Percentiles rank a stretch among this genome's conserved stretches.
Evolutionary conservation across 1,140 invertebrate genomes (phyloP).

Genomic region (Drosophila carrolli): DNA sequence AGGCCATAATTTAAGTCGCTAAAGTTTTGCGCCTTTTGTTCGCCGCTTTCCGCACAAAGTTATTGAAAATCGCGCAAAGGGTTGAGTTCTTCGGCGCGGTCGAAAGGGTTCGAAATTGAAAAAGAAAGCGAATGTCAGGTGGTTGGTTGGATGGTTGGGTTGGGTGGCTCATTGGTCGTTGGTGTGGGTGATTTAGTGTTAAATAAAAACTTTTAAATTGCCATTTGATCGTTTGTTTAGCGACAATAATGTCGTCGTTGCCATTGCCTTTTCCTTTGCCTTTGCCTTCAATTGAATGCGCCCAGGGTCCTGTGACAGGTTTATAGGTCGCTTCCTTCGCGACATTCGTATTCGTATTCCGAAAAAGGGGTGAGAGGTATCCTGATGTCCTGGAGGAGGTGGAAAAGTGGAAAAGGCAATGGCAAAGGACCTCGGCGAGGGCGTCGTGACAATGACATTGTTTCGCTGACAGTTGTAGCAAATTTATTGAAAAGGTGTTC

Average conservation of each 20-base stretch:
- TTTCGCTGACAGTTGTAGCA: slow-evolving; percentile 83
- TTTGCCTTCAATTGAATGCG: slow-evolving; percentile 54
- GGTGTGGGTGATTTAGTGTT: slow-evolving; percentile 84
- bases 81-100: slow-evolving; percentile 31
- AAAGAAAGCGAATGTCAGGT: slow-evolving; percentile 80
- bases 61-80: slow-evolving; percentile 81
- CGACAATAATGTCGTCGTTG: slow-evolving; percentile 81
- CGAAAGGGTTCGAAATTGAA: slow-evolving; percentile 80
- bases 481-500: slow-evolving; percentile 84
- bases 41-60: slow-evolving; percentile 53
- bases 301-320: slow-evolving; percentile 65
- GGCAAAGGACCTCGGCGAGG: slow-evolving; percentile 14
- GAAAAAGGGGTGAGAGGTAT: background rate
- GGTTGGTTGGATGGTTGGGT: slow-evolving; percentile 24
- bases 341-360: background rate
- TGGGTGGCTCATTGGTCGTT: slow-evolving; percentile 41
- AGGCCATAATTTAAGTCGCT: slow-evolving; percentile 81
- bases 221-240: slow-evolving; percentile 84
- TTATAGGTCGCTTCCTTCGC: slow-evolving; percentile 73
- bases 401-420: background rate
- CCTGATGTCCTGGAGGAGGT: background rate
- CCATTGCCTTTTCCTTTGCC: slow-evolving; percentile 27
- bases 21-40: slow-evolving; percentile 82
- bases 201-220: slow-evolving; percentile 84
- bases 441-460: slow-evolving; percentile 81